Base-by-base conservation (phyloP, 1,140 invertebrate genomes). In the Lordiphosa collinella region DNA sequence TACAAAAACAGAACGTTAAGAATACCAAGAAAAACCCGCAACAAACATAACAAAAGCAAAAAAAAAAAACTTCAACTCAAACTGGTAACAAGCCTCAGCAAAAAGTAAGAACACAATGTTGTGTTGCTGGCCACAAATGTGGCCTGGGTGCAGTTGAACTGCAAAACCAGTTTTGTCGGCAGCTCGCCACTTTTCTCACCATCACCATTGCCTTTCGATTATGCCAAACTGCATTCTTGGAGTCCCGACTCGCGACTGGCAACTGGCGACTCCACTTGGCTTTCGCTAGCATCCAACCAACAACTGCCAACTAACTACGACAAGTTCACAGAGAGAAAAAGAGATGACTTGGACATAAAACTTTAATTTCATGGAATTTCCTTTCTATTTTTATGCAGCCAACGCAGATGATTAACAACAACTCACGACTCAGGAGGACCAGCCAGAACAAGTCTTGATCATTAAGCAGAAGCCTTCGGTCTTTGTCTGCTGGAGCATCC, bases 321-420 rank as follows among this genome's bases (percentile, higher is more conserved):
- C 69, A 69, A 80, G 74, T 69, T 80, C 59, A 78, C 29, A 38
- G 12, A 37, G 9, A 41, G 44, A 32, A 7, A 37, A 22, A 62
- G 47, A 55, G 37, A 32, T 18, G 55, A 41, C 65, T 56, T 60
- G 54, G 57, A 49, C 58, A 72, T 68, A 63, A 68, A 73, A 69
- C 63, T 73, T 73, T 73, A 73, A 74, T 80, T 80, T 74, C 64
- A 69, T 78, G 74, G 74, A 79, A 78, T 79, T 78, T 79, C 69
- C 75, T 79, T 80, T 79, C 74, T 79, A 79, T 78, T 78, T 78
- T 78, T 79, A 79, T 74, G 75, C 69, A 55, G 55, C 25, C 69
- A 37, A 46, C 47, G 37, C 47, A 60, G 75, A 61, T 74, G 75
- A 79, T 79, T 73, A 73, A 67, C 61, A 52, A 47, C 55, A 48